Percentiles rank a stretch among this genome's conserved stretches.
Evolutionary conservation across 2,888 invertebrate genomes (phyloP).

Genomic region (Camponotus fellah): DNA sequence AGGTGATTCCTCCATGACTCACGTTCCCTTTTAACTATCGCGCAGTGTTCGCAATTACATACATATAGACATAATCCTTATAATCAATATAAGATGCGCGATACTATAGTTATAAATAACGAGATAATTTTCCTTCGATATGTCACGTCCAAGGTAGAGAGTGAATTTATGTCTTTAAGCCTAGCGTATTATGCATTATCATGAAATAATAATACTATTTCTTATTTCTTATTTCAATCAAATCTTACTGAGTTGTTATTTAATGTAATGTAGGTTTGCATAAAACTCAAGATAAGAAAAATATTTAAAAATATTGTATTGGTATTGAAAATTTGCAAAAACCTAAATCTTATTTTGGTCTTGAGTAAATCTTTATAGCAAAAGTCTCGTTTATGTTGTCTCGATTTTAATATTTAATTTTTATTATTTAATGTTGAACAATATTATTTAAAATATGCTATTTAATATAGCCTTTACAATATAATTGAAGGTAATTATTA

Average conservation of each 20-base stretch:
- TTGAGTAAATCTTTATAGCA: no score
- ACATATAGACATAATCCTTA: background rate
- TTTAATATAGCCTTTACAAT: no score
- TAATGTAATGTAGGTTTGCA: background rate
- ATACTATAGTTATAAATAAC: background rate
- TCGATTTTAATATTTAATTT: no score
- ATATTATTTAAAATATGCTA: no score
- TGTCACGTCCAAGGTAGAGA: conserved; percentile 10
- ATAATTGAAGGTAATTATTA: no score
- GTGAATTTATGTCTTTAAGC: background rate
- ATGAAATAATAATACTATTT: background rate
- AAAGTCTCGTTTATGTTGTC: no score
- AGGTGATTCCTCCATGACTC: conserved; percentile 16
- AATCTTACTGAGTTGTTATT: conserved; percentile 3
- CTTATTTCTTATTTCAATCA: background rate
- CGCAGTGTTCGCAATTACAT: background rate
- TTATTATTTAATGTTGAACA: no score
- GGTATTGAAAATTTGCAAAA: no score
- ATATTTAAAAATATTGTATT: no score
- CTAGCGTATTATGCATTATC: background rate
- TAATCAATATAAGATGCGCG: conserved; percentile 5
- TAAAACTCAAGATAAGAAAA: no score
- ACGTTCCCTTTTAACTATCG: conserved; percentile 38
- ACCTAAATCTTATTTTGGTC: no score
- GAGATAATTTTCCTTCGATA: conserved; percentile 12